Evolutionary conservation across 2,888 invertebrate species (phyloP), one percentile per base, ranked within the genome.

Genomic region (Calameuta filiformis): DNA sequence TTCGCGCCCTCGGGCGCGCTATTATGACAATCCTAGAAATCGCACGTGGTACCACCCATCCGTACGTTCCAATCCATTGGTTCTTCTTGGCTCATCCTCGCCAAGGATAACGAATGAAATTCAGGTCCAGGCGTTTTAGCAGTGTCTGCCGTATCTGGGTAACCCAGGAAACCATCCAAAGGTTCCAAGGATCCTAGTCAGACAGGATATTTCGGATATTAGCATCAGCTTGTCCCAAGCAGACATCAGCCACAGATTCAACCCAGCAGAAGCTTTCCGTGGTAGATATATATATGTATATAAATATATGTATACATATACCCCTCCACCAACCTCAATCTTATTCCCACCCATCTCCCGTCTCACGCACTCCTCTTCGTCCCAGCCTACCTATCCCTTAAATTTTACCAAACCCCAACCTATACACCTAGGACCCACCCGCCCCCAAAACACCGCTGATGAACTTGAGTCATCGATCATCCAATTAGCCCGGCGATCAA

Each of bases 401-500:
- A 15, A 40, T 40, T 40, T 40, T 40, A 40, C 40, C 40, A 40
- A 15, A 40, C 40, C 40, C 40, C 40, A 40, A 40, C 40, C 40
- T 15, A 15, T 35, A 35, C 75, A 37, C 69, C 34, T 71, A 37
- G 75, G 75, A 75, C 78, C 75, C 75, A 73, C 69, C 89, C 89
- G 87, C 33, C 75, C 73, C 75, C 35, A 79, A 71, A 68, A 79
- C 81, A 85, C 85, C 85, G 85, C 87, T 87, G 88, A 89, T 87
- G 87, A 89, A 88, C 87, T 89, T 86, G 89, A 89, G 92, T 93
- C 94, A 95, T 95, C 95, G 94, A 95, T 95, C 95, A 95, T 93
- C 94, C 95, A 95, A 95, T 95, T 95, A 95, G 94, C 92, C 85
- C 87, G 87, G 90, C 93, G 95, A 95, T 95, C 95, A 94, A 95